A percentile compares a stretch with the other conserved stretches of the same genome.
Evolutionary conservation across 2,797 vertebrate genomes (phyloP).

Genomic region (Lycodopsis pacificus): DNA sequence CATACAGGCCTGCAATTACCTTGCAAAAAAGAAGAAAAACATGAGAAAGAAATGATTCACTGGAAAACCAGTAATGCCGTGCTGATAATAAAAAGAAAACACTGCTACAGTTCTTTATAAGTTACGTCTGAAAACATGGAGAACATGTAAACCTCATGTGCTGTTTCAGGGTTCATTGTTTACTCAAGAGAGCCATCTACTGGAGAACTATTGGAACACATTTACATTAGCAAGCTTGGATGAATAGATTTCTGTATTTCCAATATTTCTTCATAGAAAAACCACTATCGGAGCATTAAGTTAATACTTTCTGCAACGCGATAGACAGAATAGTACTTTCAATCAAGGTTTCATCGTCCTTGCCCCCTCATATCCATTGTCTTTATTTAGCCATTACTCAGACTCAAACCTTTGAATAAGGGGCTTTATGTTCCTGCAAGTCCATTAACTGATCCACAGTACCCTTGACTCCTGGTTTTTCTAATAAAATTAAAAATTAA

Average conservation of each 20-base stretch:
- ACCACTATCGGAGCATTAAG: background rate
- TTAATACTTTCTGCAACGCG: background rate
- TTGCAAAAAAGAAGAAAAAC: background rate
- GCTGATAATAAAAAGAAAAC: constrained; percentile 6
- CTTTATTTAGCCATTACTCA: constrained; percentile 43
- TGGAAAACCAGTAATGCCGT: constrained; percentile 1
- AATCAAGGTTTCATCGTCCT: constrained; percentile 29
- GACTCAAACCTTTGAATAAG: constrained; percentile 45
- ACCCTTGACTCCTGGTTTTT: constrained; percentile 63
- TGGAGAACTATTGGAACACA: constrained; percentile 56
- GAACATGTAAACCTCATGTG: background rate
- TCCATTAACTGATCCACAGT: constrained; percentile 52
- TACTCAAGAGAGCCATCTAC: constrained; percentile 76
- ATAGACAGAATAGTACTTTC: constrained; percentile 13
- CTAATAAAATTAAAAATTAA: constrained; percentile 66
- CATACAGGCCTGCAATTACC: constrained; percentile 29
- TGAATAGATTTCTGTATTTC: background rate
- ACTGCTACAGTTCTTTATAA: background rate
- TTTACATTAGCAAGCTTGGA: background rate
- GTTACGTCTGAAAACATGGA: too few species aligned
- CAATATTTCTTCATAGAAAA: background rate
- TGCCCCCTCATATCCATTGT: constrained; percentile 26
- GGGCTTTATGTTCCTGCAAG: constrained; percentile 44
- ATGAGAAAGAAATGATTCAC: background rate
- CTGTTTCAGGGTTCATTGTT: constrained; percentile 47